A percentile compares a stretch with the other conserved stretches of the same genome.
Conservation (phyloP, 2,113 vertebrate species). For the Cromileptes altivelis region DNA sequence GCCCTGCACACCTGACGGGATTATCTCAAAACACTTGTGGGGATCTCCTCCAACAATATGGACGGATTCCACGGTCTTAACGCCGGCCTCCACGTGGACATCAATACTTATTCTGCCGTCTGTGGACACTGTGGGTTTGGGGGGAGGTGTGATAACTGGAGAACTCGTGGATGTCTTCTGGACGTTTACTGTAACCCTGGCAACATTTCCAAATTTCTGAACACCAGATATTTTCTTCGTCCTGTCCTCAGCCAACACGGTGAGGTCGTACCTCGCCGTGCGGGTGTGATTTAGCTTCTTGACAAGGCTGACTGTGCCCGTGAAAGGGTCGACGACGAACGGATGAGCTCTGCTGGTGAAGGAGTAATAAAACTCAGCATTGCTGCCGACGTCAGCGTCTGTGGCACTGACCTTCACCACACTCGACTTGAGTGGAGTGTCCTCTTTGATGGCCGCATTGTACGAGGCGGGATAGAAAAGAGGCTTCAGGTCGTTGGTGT, state of each 20-base stretch:
- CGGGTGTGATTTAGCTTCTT: conserved; percentile 89
- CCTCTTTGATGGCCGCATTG: conserved; percentile 89
- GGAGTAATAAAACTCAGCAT: conserved; percentile 92
- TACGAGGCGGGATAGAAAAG: conserved; percentile 97
- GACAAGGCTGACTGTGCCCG: conserved; percentile 87
- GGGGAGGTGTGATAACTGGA: conserved; percentile 82
- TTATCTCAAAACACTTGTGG: conserved; percentile 88
- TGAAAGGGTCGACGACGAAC: conserved; percentile 92
- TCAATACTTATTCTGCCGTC: conserved; percentile 83
- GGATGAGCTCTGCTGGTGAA: conserved; percentile 88
- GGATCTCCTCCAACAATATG: conserved; percentile 91
- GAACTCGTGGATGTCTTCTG: conserved; percentile 84
- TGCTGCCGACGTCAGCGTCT: conserved; percentile 93
- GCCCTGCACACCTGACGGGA: conserved; percentile 85
- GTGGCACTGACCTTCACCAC: conserved; percentile 92
- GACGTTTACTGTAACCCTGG: conserved; percentile 86
- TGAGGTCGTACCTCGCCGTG: conserved; percentile 87
- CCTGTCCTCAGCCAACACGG: conserved; percentile 94
- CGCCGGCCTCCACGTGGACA: conserved; percentile 83
- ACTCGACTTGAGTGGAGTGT: conserved; percentile 86
- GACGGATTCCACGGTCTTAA: conserved; percentile 85
- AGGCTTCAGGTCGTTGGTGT: conserved; percentile 95
- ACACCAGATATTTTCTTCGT: conserved; percentile 91
- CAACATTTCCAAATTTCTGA: conserved; percentile 91
- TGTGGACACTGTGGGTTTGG: conserved; percentile 70